Conservation (phyloP, 2,888 invertebrate species). For the Empis livida region DNA sequence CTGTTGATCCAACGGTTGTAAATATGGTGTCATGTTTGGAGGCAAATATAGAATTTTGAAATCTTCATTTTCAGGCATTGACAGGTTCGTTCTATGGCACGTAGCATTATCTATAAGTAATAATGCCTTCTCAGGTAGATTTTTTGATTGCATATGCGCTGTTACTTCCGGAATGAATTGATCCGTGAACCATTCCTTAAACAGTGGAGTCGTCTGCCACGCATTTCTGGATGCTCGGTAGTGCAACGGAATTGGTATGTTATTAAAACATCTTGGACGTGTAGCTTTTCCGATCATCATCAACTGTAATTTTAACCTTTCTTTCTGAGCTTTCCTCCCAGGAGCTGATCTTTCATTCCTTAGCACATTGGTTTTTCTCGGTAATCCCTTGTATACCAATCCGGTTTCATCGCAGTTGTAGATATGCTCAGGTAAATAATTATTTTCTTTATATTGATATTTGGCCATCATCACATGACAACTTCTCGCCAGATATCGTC, state of each 20-base stretch:
- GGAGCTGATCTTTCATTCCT: not conserved
- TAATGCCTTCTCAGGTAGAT: not conserved
- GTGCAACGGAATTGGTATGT: not conserved
- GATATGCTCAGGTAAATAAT: not conserved
- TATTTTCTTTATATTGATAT: not conserved
- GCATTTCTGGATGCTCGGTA: not conserved
- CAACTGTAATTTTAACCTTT: not conserved
- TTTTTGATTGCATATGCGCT: not conserved
- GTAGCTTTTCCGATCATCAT: not conserved
- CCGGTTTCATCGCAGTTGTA: not conserved
- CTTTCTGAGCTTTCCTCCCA: not conserved
- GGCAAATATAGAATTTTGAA: not conserved
- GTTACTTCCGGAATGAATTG: not conserved
- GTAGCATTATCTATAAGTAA: not conserved
- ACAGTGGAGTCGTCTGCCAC: not conserved
- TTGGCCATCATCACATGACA: not conserved
- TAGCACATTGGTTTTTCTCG: not conserved
- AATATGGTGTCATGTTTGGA: not conserved
- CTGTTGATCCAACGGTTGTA: not conserved
- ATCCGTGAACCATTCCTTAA: not conserved
- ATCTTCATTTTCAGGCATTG: not conserved
- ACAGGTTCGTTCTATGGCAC: not conserved
- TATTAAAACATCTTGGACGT: not conserved
- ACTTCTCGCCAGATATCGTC: not conserved
- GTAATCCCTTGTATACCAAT: not conserved